Base-by-base conservation (phyloP, 2,888 invertebrate species). In the Eupeodes luniger region DNA sequence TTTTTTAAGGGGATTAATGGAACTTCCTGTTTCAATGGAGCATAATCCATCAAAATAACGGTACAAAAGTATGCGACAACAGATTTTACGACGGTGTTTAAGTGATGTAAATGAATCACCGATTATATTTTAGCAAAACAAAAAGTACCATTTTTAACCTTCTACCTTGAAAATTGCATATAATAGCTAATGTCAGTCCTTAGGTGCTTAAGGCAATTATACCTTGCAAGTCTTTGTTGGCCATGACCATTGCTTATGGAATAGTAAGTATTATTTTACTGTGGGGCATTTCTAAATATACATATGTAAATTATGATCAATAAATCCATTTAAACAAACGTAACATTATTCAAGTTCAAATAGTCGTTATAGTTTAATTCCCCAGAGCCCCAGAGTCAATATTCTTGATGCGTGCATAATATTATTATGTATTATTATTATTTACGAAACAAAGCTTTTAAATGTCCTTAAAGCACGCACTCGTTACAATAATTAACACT, bases 381-480 rank as follows among this genome's bases (percentile, higher is more conserved):
- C 70, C 70, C 27, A 6, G 57, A 47, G 55, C 70, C 70, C 70
- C n/a, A 6, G 57, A 47, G 55, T 40, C 6, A 19, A 4, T 70
- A 57, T 70, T 57, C 44, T 55, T 57, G 14, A 55, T 70, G 57
- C 57, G 44, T 70, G 57, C 70, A 44, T 70, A 27, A 27, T 40
- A 40, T 40, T 40, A 40, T 40, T 5, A 40, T 40, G 1, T 19
- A 55, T 61, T 61, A 51, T 14, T 51, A 61, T 16, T 53, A 57
- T 70, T 70, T 44, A 7, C 55, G 44, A 57, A 27, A 44, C 40
- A 70, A 70, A 47, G 34, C 49, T 55, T 36, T 69, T 16, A 76
- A 85, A 85, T 80, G 70, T 49, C 62, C 76, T 57, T 51, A 14
- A 27, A 76, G 70, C 85, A 85, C 85, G 85, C 85, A 85, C 75